Percentiles rank a stretch among this genome's conserved stretches.
Evolutionary conservation across 2,888 invertebrate species (phyloP).

Genomic region (Polietes domitor): DNA sequence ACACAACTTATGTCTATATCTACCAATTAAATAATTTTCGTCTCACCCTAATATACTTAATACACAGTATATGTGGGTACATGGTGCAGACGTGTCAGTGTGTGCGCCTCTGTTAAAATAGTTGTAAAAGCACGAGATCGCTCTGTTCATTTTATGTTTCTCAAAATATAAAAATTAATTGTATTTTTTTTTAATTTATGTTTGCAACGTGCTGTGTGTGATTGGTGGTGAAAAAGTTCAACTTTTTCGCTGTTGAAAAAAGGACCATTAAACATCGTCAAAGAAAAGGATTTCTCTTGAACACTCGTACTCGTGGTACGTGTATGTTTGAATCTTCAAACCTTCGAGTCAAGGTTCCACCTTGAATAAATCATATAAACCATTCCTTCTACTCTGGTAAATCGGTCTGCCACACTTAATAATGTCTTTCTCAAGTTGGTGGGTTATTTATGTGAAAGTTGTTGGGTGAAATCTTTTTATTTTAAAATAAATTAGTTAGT

Average conservation of each 20-base stretch:
- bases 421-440: neutral
- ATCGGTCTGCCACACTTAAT: neutral
- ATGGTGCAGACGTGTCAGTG: conserved; percentile 22
- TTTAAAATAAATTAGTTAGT: neutral
- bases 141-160: conserved; percentile 3
- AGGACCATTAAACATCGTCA: neutral
- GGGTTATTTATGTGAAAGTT: neutral
- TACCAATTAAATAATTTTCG: too few species aligned
- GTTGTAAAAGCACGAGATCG: neutral
- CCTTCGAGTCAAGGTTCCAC: neutral
- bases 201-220: neutral
- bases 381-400: neutral
- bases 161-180: conserved; percentile 18
- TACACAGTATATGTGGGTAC: too few species aligned
- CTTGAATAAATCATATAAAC: neutral
- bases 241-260: neutral
- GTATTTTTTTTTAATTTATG: conserved; percentile 3
- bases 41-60: neutral
- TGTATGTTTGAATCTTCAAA: neutral
- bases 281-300: neutral
- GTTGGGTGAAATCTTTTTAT: neutral
- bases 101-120: conserved; percentile 17
- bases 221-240: neutral
- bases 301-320: neutral
- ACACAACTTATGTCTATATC: too few species aligned